Base-by-base conservation (phyloP, 1,140 invertebrate genomes). In the Cryptotermes secundus region DNA sequence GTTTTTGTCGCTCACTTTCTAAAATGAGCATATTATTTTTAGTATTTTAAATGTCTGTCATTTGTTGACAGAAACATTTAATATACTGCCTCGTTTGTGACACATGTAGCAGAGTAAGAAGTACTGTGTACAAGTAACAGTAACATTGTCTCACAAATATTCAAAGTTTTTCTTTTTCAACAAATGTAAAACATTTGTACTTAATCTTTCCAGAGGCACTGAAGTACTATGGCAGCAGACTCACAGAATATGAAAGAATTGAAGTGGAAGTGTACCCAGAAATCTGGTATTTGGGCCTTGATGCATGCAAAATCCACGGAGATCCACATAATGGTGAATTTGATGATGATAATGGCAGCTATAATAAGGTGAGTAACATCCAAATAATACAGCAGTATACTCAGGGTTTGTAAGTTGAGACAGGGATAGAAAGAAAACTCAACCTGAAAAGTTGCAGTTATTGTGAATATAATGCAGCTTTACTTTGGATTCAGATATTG, bases 301-400 rank as follows among this genome's bases (percentile, higher is more conserved):
- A 96, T 80, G 94, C 96, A 7, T 94, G 93, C 88, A 97, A 97
- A 90, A 95, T 96, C 82, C 94, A 96, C 87, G 96, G 95, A 22
- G 94, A 95, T 86, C 92, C 94, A 31, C 94, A 96, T 88, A 97
- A 97, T 89, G 93, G 94, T 86, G 96, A 96, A 45, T 98, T 96
- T 88, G 97, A 98, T 88, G 96, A 98, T 89, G 96, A 97, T 85
- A 97, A 96, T 88, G 97, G 97, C 87, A 97, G 95, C 89, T 97
- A 97, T 89, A 96, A 96, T 89, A 97, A 97, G 93, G 95, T 96
- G 90, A 90, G 88, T 79, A 84, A 83, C 34, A 83, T 53, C 31
- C 31, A 49, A 24, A 49, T 3, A 49, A 49, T 19, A 49, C 22
- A 1, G 45, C 19, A 49, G 34, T 80, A 31, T 36, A 36, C 24